phyloP scores from a whole-genome alignment of 2,888 invertebrate genomes.

The Philhelius pedissequus region DNA sequence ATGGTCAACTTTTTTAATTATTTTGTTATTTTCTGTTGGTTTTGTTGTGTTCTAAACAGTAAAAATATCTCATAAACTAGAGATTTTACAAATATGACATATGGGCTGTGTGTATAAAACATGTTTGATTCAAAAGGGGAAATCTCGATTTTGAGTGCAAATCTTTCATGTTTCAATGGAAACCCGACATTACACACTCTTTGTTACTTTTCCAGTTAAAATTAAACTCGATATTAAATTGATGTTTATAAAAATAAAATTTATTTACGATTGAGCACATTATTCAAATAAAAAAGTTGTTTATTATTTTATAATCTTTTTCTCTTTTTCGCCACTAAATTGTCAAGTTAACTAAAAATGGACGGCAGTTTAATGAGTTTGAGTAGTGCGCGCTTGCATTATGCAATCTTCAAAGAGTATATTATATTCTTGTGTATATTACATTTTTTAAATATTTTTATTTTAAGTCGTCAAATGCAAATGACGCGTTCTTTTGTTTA shows the following conservation, averaged over 20 bases:
- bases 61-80: no score
- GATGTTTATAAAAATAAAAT: slow-evolving; percentile 58
- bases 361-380: slow-evolving; percentile 55
- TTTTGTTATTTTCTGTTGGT: no score
- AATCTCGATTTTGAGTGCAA: no score
- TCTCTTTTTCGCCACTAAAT: slow-evolving; percentile 47
- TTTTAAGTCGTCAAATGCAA: slow-evolving; percentile 67
- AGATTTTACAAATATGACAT: no score
- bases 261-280: slow-evolving; percentile 68
- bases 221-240: background rate
- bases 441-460: slow-evolving; percentile 63
- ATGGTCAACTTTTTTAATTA: no score
- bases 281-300: slow-evolving; percentile 36
- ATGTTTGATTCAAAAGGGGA: no score
- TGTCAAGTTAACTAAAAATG: slow-evolving; percentile 47
- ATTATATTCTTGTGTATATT: slow-evolving; percentile 66
- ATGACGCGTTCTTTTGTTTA: slow-evolving; percentile 64
- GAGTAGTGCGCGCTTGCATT: slow-evolving; percentile 42
- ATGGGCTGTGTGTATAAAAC: no score
- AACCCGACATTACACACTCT: no score
- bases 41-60: no score
- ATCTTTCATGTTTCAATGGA: no score
- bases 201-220: no score
- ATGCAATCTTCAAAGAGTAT: slow-evolving; percentile 60
- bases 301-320: slow-evolving; percentile 42